Conservation (phyloP, 2,113 vertebrate species). For the Zosterops lateralis region DNA sequence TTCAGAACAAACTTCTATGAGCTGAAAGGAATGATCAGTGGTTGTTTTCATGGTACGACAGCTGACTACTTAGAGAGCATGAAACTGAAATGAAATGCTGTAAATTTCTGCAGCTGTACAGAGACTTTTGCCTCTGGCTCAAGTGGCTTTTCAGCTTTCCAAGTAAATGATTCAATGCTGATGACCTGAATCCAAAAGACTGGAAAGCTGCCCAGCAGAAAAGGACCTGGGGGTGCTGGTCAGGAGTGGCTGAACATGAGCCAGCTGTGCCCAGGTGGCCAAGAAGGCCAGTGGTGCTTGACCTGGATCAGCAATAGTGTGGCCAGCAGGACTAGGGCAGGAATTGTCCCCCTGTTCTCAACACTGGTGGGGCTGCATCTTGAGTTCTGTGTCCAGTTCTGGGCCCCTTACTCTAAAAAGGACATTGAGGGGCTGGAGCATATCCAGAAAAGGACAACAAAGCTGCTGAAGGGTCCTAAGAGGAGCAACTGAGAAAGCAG, state of each 20-base stretch:
- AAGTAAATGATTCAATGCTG: background rate
- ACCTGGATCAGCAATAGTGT: accelerated
- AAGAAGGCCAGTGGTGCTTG: background rate
- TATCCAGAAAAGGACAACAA: background rate
- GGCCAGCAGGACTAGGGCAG: background rate
- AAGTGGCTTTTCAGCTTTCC: background rate
- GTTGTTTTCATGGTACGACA: background rate
- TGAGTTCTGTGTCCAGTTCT: background rate
- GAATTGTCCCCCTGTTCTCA: accelerated
- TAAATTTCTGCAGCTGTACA: background rate
- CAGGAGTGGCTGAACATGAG: background rate
- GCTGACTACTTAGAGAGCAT: background rate
- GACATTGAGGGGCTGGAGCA: background rate
- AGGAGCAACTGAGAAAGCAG: background rate
- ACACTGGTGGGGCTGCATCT: accelerated
- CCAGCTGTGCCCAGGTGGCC: background rate
- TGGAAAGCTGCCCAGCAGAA: background rate
- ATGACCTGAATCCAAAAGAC: background rate
- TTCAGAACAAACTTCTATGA: background rate
- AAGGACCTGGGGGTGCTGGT: background rate
- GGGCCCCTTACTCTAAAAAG: background rate
- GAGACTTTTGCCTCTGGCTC: background rate
- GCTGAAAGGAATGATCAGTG: background rate
- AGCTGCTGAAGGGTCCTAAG: background rate
- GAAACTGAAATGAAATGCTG: background rate